phyloP scores from a whole-genome alignment of 2,113 vertebrate genomes.

The Caloenas nicobarica region DNA sequence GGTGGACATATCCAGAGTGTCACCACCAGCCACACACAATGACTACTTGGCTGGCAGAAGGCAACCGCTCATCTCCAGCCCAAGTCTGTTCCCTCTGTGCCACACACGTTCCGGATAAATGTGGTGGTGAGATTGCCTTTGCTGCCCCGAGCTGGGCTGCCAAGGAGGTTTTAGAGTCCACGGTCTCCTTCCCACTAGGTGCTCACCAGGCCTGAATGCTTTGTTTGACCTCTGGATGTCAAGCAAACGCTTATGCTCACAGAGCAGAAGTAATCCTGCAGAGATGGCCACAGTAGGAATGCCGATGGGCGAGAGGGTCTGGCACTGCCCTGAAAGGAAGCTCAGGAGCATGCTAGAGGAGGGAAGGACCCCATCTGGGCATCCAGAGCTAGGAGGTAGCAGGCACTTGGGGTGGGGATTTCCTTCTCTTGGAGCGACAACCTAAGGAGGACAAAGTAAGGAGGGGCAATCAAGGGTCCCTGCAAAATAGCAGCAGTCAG shows the following conservation, averaged over 20 bases:
- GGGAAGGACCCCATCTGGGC: fast-evolving
- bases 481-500: fast-evolving
- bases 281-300: not conserved
- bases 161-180: slow-evolving; percentile 6
- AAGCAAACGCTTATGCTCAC: slow-evolving; percentile 43
- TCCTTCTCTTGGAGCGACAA: not conserved
- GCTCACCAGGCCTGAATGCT: not conserved
- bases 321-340: not conserved
- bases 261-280: slow-evolving; percentile 27
- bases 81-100: not conserved
- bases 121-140: not conserved
- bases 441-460: fast-evolving
- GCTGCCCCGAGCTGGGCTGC: not conserved
- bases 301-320: not conserved
- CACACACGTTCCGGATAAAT: not conserved
- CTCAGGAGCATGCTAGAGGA: not conserved
- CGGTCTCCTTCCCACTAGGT: not conserved
- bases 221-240: slow-evolving; percentile 56
- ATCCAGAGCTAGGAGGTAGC: not conserved
- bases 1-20: not conserved
- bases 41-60: not conserved
- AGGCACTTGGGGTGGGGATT: not conserved
- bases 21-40: not conserved
- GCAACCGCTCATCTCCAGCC: not conserved
- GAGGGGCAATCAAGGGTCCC: fast-evolving